Evolutionary conservation across 2,797 vertebrate species (phyloP).

Genomic region (Thaleichthys pacificus): DNA sequence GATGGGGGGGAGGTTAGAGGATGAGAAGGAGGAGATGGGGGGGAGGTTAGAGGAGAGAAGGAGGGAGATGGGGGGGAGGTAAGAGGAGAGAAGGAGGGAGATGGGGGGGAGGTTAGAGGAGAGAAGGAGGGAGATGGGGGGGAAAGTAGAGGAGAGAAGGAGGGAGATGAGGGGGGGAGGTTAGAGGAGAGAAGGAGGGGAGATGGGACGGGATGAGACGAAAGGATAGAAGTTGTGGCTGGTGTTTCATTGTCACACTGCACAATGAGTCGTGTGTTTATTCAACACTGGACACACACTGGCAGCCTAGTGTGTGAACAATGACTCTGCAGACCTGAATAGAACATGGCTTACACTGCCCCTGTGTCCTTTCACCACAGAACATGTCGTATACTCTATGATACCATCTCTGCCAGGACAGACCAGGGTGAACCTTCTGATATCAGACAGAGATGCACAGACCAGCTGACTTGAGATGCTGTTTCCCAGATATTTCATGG

Average conservation of each 20-base stretch:
- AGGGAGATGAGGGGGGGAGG: too few species aligned
- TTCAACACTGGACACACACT: constrained; percentile 68
- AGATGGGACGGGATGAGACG: constrained; percentile 61
- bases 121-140: too few species aligned
- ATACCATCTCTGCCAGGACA: too few species aligned
- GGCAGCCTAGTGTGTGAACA: constrained; percentile 62
- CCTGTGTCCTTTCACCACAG: constrained; percentile 29
- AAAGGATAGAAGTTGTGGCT: constrained; percentile 45
- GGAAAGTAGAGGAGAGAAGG: background rate
- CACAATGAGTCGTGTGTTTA: constrained; percentile 73
- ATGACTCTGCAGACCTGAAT: constrained; percentile 67
- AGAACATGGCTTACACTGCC: constrained; percentile 15
- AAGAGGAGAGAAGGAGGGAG: constrained; percentile 1
- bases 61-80: constrained; percentile 8
- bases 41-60: constrained; percentile 8
- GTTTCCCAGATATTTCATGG: too few species aligned
- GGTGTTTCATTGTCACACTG: constrained; percentile 56
- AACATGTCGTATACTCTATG: background rate
- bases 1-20: too few species aligned
- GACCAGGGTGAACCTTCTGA: too few species aligned
- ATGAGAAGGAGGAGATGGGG: constrained; percentile 33
- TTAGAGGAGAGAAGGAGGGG: too few species aligned
- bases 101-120: background rate
- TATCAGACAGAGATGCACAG: too few species aligned
- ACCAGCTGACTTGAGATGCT: too few species aligned